These are phyloP conservation scores for Ceyx melanurus DNA, from an alignment of 2,113 vertebrate species.

Conservation along the genomic window DNA sequence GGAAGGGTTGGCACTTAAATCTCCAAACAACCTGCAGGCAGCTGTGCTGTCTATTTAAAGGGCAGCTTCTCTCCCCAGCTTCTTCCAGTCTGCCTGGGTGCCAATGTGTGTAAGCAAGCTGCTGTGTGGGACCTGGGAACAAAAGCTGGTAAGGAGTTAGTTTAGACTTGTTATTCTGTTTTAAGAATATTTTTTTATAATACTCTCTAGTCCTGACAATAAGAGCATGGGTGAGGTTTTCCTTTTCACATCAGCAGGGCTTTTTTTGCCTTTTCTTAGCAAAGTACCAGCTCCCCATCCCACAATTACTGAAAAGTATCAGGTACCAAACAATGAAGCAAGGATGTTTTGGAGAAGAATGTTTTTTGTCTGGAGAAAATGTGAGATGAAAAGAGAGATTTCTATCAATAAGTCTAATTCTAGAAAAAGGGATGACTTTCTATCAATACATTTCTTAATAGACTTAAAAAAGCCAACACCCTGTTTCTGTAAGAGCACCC, in stretches of 20 bases:
- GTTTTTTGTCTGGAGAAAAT: background rate
- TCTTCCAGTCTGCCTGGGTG: background rate
- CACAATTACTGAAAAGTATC: background rate
- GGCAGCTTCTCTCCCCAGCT: background rate
- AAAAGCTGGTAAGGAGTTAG: background rate
- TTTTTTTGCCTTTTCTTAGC: background rate
- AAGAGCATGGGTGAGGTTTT: background rate
- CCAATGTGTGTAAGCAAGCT: fast-evolving
- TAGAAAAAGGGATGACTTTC: background rate
- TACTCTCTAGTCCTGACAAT: background rate
- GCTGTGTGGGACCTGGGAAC: background rate
- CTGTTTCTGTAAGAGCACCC: background rate
- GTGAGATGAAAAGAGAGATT: background rate
- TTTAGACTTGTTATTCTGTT: background rate
- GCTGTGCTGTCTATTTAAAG: background rate
- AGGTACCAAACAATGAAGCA: background rate
- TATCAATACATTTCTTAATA: background rate
- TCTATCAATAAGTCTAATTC: background rate
- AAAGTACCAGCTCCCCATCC: background rate
- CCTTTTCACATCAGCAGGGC: background rate
- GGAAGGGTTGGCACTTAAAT: background rate
- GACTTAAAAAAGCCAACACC: background rate
- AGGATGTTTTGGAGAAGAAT: background rate
- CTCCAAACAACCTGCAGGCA: background rate
- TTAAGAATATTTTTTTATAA: background rate